A percentile compares a stretch with the other conserved stretches of the same genome.
phyloP scores from a whole-genome alignment of 1,140 invertebrate genomes.

The Dreissena rostriformis region DNA sequence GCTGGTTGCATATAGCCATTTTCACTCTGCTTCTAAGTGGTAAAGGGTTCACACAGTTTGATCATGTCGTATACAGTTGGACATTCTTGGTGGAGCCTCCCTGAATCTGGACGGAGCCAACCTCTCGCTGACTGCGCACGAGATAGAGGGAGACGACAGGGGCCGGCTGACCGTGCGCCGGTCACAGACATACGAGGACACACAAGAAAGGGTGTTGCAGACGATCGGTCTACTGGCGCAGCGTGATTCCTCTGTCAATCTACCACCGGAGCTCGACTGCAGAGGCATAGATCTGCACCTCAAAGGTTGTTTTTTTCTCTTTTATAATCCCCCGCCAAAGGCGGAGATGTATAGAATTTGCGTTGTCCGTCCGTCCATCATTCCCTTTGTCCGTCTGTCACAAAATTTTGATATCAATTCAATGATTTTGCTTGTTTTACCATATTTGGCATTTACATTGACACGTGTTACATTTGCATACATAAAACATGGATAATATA shows the following conservation, averaged over 20 bases:
- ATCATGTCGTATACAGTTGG: constrained; percentile 57
- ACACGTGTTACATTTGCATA: too few species aligned
- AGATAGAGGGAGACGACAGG: constrained; percentile 65
- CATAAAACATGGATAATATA: too few species aligned
- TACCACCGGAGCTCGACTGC: constrained; percentile 68
- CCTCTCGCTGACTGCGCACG: constrained; percentile 52
- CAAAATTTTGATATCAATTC: too few species aligned
- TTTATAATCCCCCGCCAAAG: too few species aligned
- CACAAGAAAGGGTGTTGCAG: constrained; percentile 55
- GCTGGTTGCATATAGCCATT: too few species aligned
- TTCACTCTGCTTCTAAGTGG: too few species aligned
- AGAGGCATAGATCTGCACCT: constrained; percentile 67
- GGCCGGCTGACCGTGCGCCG: constrained; percentile 60
- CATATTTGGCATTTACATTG: too few species aligned
- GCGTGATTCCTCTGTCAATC: constrained; percentile 55
- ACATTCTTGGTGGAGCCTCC: constrained; percentile 63
- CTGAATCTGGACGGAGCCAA: constrained; percentile 59
- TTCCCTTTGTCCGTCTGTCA: too few species aligned
- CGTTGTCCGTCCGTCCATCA: too few species aligned
- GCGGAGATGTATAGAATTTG: too few species aligned
- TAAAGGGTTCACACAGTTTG: neutral
- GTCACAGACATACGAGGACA: constrained; percentile 59
- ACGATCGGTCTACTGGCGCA: constrained; percentile 63
- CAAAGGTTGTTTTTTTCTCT: constrained; percentile 61
- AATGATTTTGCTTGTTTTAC: too few species aligned